phyloP scores from a whole-genome alignment of 2,113 vertebrate genomes.

The Helogale parvula region DNA sequence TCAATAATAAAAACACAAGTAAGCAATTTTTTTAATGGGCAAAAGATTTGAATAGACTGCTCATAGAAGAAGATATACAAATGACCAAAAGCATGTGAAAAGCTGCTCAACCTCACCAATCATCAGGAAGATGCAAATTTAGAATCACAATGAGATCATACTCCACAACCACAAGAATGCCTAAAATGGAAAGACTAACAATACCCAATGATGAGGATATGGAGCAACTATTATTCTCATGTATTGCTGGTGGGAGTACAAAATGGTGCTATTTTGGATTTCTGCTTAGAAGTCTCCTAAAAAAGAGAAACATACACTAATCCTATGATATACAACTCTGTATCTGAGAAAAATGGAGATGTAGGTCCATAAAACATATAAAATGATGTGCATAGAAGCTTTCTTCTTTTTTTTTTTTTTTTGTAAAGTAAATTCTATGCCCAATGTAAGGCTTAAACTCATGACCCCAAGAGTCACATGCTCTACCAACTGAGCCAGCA shows the following conservation, averaged over 20 bases:
- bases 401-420: background rate
- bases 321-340: background rate
- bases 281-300: background rate
- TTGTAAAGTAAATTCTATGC: background rate
- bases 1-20: background rate
- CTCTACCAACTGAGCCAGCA: background rate
- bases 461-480: background rate
- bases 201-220: background rate
- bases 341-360: background rate
- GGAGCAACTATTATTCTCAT: background rate
- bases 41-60: background rate
- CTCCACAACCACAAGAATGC: background rate
- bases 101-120: background rate
- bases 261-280: background rate
- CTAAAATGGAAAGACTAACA: background rate
- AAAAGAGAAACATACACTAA: background rate
- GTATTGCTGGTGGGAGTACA: background rate
- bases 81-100: background rate
- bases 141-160: background rate
- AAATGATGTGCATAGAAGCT: background rate
- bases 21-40: background rate
- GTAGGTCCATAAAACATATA: background rate
- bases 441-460: too few species aligned
- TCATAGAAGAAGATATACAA: background rate
- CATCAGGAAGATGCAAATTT: background rate